These are phyloP conservation scores for Liolophura sinensis DNA, from an alignment of 1,140 invertebrate genomes.

Conservation along the genomic window DNA sequence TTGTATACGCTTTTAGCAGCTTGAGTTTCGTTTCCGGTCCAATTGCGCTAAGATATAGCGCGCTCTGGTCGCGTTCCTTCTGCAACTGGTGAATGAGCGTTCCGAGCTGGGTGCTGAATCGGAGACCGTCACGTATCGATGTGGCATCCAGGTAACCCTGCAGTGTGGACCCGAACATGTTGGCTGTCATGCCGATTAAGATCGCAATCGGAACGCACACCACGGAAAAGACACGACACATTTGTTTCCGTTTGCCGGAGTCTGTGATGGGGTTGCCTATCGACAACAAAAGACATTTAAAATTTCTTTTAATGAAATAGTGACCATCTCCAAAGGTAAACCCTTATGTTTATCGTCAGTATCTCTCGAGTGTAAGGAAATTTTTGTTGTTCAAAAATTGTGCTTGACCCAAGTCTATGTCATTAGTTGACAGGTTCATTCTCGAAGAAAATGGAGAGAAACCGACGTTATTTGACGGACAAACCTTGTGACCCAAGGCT, in stretches of 20 bases:
- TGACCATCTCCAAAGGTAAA: too few relatives aligned
- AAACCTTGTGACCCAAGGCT: too few relatives aligned
- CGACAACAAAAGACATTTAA: not conserved
- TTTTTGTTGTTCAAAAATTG: too few relatives aligned
- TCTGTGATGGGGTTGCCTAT: slow-evolving; percentile 42
- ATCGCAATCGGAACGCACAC: slow-evolving; percentile 37
- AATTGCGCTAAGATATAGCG: slow-evolving; percentile 40
- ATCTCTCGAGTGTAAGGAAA: too few relatives aligned
- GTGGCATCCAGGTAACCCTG: slow-evolving; percentile 31
- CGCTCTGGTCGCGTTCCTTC: slow-evolving; percentile 44
- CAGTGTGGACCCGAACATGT: slow-evolving; percentile 35
- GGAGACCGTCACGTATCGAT: slow-evolving; percentile 12
- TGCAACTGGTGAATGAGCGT: slow-evolving; percentile 26
- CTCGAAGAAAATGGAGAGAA: too few relatives aligned
- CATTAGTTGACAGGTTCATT: too few relatives aligned
- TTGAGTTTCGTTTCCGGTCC: slow-evolving; percentile 34
- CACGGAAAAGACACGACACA: slow-evolving; percentile 40
- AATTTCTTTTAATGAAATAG: too few relatives aligned
- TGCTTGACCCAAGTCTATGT: too few relatives aligned
- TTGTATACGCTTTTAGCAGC: slow-evolving; percentile 35
- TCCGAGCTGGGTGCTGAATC: slow-evolving; percentile 14
- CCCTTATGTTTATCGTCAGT: too few relatives aligned
- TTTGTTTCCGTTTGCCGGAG: slow-evolving; percentile 40
- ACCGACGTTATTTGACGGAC: too few relatives aligned
- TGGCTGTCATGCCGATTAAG: slow-evolving; percentile 37